Evolutionary conservation across 2,888 invertebrate species (phyloP), one percentile per base, ranked within the genome.

Genomic region (Falcaria lacertinaria): DNA sequence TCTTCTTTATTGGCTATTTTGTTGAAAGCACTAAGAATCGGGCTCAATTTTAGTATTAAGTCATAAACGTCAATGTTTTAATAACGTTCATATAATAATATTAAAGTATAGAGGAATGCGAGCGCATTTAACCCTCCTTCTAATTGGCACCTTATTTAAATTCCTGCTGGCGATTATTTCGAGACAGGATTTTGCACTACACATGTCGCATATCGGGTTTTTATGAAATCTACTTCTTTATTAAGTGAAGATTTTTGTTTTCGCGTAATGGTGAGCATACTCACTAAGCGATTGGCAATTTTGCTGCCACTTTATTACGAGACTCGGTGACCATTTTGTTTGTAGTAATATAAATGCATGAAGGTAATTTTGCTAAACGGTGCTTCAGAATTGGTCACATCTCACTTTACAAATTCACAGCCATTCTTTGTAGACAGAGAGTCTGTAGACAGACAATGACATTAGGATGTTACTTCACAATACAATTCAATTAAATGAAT

Each of bases 61-160:
- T 58, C 57, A 70, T 79, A 75, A 75, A 75, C 57, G 72, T 73
- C 69, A 68, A 67, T 65, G 56, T 57, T 65, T 74, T 68, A 74
- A 74, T 69, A 68, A 71, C 51, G 60, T 56, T 60, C 62, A 63
- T 65, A 77, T 76, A 71, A 80, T 71, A 73, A 72, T 72, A 75
- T 75, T 70, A 74, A 74, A 71, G 66, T 69, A 64, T 67, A 73
- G 67, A 69, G 73, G 72, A 74, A 72, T 59, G 58, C 69, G 60
- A 62, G 57, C 65, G 65, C 63, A 64, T 63, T 56, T 68, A 60
- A 64, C 55, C 47, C 59, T 60, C 57, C 66, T 76, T 81, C 81
- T 86, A 85, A 87, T 85, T 85, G 83, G 80, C 79, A 78, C 76
- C 77, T 80, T 83, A 84, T 83, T 82, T 79, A 80, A 83, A 83